Percentiles rank a stretch among this genome's conserved stretches.
Evolutionary conservation across 1,140 invertebrate species (phyloP).

Genomic region (Brachionus angularis): DNA sequence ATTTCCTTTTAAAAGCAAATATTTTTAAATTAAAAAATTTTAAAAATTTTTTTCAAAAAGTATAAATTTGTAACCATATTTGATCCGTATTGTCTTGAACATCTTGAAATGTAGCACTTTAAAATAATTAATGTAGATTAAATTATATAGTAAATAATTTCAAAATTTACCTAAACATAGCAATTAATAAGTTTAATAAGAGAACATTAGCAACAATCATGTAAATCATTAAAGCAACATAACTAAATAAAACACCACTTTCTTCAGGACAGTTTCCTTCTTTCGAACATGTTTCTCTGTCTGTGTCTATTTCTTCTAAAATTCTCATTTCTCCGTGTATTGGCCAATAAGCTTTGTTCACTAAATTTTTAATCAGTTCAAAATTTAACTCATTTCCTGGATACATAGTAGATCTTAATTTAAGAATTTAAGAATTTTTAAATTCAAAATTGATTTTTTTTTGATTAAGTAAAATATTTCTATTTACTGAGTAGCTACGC

Average conservation of each 20-base stretch:
- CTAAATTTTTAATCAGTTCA: conserved; percentile 1
- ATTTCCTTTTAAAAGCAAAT: conserved; percentile 28
- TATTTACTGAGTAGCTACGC: conserved; percentile 5
- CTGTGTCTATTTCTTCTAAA: conserved; percentile 49
- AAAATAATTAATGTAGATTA: neutral
- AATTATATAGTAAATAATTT: neutral
- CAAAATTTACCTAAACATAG: conserved; percentile 53
- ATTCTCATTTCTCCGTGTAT: conserved; percentile 55
- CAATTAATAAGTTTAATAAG: conserved; percentile 55
- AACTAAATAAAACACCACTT: conserved; percentile 1
- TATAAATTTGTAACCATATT: conserved; percentile 1
- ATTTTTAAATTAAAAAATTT: neutral
- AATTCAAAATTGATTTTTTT: neutral
- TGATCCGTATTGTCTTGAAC: conserved; percentile 40
- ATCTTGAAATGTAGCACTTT: conserved; percentile 35
- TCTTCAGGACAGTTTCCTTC: neutral
- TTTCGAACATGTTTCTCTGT: neutral
- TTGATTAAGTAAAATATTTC: too few relatives aligned
- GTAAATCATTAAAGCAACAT: conserved; percentile 46
- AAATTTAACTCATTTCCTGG: conserved; percentile 45
- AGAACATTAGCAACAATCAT: conserved; percentile 54
- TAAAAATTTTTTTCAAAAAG: neutral
- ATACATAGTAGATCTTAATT: conserved; percentile 47
- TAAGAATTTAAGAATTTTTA: neutral
- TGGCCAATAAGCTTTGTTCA: conserved; percentile 54